Evolutionary conservation across 2,797 vertebrate species (phyloP).

Genomic region (Danio albolineatus): DNA sequence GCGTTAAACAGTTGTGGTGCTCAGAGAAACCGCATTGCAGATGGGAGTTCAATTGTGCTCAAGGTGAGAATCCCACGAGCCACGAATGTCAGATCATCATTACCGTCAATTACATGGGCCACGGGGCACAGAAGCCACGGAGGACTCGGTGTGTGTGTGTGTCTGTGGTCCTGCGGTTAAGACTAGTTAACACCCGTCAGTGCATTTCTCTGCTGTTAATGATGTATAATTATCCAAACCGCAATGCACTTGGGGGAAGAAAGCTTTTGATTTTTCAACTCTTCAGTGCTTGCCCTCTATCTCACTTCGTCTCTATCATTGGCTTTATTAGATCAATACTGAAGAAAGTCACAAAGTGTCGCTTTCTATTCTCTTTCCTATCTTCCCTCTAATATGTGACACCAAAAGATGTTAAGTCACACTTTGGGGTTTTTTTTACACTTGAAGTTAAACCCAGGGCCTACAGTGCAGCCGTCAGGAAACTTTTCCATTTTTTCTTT

Average conservation of each 20-base stretch:
- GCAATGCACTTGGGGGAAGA: neutral
- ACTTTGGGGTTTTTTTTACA: too few relatives aligned
- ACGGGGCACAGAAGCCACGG: neutral
- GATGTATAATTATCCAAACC: conserved; percentile 16
- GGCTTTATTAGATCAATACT: conserved; percentile 14
- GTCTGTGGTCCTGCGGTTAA: neutral
- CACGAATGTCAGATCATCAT: conserved; percentile 34
- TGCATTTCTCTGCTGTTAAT: conserved; percentile 43
- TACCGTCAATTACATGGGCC: conserved; percentile 48
- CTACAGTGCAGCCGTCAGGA: too few relatives aligned
- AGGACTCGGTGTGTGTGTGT: neutral
- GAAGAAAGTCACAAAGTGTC: neutral
- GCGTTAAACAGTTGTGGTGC: neutral
- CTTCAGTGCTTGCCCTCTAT: conserved; percentile 26
- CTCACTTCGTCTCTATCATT: conserved; percentile 1
- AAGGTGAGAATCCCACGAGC: conserved; percentile 32
- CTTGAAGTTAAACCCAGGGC: too few relatives aligned
- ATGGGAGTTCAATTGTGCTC: conserved; percentile 44
- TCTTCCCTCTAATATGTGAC: neutral
- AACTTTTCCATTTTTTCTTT: too few relatives aligned
- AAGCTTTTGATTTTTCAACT: conserved; percentile 20
- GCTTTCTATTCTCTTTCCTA: neutral
- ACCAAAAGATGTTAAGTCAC: neutral
- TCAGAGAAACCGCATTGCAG: conserved; percentile 53
- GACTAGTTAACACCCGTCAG: conserved; percentile 12